Base-by-base conservation (phyloP, 2,113 vertebrate genomes). In the Poeciliopsis turrubarensis region DNA sequence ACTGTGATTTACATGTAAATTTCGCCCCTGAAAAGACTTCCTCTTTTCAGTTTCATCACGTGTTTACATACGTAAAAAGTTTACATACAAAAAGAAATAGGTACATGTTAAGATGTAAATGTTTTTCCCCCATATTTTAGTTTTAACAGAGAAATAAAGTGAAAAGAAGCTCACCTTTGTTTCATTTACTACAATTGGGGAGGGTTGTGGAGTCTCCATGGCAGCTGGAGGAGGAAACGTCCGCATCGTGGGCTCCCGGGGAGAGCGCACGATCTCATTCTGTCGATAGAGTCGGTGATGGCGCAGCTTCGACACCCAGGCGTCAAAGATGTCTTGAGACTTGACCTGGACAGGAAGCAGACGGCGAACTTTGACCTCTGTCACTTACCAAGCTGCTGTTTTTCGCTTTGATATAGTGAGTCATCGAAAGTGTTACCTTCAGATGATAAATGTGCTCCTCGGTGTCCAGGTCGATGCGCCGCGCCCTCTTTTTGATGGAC, bases 381-480 rank as follows among this genome's bases (percentile, higher is more conserved):
- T 70, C 41, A 29, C 72, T 41, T 3, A 4, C 7, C 67, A 57
- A 67, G 57, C 14, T 27, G 17, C 37, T 62, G 64, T 14, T 22
- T 9, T 17, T 62, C 26, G 15, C 26, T 39, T 26, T 3, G 8
- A 39, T 72, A 32, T 26, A 68, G 1, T 4, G 27, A 29, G 3
- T 3, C 22, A 5, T 75, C 47, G 47, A 44, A 29, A 9, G 32
- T 69, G 73, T 91, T 93, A 98, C 98, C 96, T 99, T 99, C 82
- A 99, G 93, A 88, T 99, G 98, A 91, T 99, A 99, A 84, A 99
- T 99, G 63, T 99, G 97, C 82, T 99, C 98, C 87, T 99, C 98
- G 0, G 98, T 99, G 91, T 99, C 98, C 78, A 99, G 95, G 88
- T 99, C 98, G 87, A 99, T 99, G 68, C 98, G 95, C 26, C 97